Percentiles rank a stretch among this genome's conserved stretches.
Evolutionary conservation across 2,113 vertebrate species (phyloP).

Genomic region (Monarcha castaneiventris): DNA sequence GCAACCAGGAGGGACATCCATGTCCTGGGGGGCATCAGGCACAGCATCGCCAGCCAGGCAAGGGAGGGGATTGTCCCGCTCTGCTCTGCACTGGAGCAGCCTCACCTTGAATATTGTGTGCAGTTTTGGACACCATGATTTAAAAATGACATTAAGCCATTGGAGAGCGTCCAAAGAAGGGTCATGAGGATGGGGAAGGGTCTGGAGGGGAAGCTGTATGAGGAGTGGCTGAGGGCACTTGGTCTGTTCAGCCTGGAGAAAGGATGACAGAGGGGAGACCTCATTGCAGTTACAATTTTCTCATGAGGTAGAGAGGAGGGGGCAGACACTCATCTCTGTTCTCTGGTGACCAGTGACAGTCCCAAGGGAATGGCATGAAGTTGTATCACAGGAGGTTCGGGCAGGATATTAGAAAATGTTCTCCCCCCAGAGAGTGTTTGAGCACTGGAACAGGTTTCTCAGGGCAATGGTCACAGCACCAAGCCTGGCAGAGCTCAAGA

Average conservation of each 20-base stretch:
- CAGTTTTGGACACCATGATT: no score
- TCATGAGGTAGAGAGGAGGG: background rate
- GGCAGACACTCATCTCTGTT: background rate
- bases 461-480: background rate
- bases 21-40: background rate
- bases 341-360: background rate
- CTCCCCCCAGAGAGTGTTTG: background rate
- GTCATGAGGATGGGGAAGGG: background rate
- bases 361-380: background rate
- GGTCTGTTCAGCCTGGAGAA: background rate
- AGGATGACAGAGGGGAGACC: background rate
- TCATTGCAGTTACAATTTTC: background rate
- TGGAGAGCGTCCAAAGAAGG: background rate
- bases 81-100: background rate
- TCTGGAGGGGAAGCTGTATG: fast-evolving
- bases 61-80: background rate
- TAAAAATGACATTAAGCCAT: background rate
- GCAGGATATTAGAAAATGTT: background rate
- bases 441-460: background rate
- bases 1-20: background rate
- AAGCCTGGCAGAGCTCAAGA: background rate
- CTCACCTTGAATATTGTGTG: background rate
- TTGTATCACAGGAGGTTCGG: background rate
- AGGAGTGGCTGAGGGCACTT: background rate
- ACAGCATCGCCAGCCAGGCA: background rate